Evolutionary conservation across 1,140 invertebrate genomes (phyloP).

Genomic region (Meloidogyne chitwoodi): DNA sequence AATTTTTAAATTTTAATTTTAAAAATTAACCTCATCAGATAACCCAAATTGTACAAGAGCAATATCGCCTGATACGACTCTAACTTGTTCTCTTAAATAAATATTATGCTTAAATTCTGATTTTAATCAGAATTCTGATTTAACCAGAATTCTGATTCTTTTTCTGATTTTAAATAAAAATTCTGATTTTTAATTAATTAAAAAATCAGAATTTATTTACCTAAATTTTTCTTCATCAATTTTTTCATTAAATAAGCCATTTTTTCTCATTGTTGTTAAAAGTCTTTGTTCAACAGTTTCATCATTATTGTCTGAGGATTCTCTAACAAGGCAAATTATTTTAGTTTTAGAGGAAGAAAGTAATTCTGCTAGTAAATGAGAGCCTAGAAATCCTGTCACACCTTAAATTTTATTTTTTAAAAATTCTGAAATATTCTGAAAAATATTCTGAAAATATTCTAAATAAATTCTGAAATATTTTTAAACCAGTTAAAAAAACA

Average conservation of each 20-base stretch:
- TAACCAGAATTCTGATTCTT: not conserved
- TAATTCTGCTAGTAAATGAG: conserved; percentile 40
- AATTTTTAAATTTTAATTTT: not conserved
- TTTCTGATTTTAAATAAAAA: not conserved
- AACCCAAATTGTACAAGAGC: conserved; percentile 63
- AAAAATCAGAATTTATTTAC: conserved; percentile 29
- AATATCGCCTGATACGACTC: conserved; percentile 62
- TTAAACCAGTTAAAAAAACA: conserved; percentile 41
- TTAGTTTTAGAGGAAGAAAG: conserved; percentile 17
- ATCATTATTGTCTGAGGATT: conserved; percentile 50
- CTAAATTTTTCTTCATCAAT: conserved; percentile 36
- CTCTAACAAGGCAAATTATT: conserved; percentile 46
- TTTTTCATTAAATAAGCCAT: conserved; percentile 55
- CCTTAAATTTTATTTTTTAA: not conserved
- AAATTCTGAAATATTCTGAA: not conserved
- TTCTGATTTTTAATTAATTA: not conserved
- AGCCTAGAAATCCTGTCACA: conserved; percentile 40
- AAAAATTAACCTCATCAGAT: conserved; percentile 58
- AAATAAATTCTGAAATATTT: not conserved
- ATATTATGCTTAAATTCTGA: too few relatives aligned
- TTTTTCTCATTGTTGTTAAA: conserved; percentile 57
- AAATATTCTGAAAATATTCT: not conserved
- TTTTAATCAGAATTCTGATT: not conserved
- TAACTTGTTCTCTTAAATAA: conserved; percentile 59
- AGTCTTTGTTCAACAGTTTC: conserved; percentile 57